A percentile compares a stretch with the other conserved stretches of the same genome.
phyloP scores from a whole-genome alignment of 35 echinoderm and acorn worm species.

The Chiridota heheva region DNA sequence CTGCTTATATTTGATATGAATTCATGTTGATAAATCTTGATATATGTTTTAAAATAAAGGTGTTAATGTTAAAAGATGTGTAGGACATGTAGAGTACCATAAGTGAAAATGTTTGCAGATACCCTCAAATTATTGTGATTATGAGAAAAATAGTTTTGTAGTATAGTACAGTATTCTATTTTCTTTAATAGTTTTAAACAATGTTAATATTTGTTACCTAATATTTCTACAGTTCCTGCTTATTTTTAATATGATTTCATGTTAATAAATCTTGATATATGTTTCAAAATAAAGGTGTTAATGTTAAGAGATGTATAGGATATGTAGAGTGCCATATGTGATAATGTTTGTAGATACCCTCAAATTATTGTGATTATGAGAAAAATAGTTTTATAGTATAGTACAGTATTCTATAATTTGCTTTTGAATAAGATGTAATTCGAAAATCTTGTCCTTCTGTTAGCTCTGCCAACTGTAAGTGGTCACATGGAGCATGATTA shows the following conservation, averaged over 20 bases:
- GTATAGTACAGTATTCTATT: background rate
- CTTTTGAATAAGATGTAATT: background rate
- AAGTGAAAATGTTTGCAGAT: no score
- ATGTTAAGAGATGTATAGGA: background rate
- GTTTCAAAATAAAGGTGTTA: background rate
- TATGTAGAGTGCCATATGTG: background rate
- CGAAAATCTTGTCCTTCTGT: background rate
- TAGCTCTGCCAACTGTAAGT: constrained; percentile 69
- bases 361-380: no score
- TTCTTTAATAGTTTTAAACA: background rate
- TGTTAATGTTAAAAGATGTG: no score
- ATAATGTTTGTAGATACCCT: background rate
- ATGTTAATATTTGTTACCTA: background rate
- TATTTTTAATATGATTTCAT: background rate
- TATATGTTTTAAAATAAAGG: no score
- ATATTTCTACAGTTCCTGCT: no score
- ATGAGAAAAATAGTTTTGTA: no score
- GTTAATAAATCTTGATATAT: background rate
- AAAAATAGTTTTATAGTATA: background rate
- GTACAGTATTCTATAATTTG: background rate
- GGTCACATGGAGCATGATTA: constrained; percentile 86
- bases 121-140: no score
- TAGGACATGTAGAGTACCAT: no score
- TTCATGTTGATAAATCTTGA: no score
- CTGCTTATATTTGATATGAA: no score